Evolutionary conservation across 2,113 vertebrate species (phyloP), one percentile per base, ranked within the genome.

Genomic region (Sarotherodon lohbergeri): DNA sequence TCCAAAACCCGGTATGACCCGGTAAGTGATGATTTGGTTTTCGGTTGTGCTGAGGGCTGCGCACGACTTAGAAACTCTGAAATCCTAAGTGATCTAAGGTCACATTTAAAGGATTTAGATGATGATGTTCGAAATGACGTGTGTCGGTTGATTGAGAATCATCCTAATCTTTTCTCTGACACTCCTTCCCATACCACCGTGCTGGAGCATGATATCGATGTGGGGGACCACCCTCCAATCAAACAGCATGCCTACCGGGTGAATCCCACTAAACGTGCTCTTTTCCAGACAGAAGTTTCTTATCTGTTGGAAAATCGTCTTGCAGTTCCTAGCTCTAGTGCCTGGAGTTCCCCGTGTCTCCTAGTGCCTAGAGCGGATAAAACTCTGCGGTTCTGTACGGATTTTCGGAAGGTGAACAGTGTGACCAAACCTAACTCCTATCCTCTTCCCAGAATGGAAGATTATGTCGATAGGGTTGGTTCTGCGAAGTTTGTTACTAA

Each of bases 261-360:
- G 27, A 66, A 66, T 19, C 32, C 34, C 10, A 22, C 19, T 19
- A 48, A 66, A 66, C 0, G 34, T 4, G 34, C 6, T 2, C 7
- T 39, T 36, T 34, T 66, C 34, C 61, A n/a, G 10, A 0, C 6
- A 39, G 34, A 66, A 1, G 0, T 66, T 5, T 22, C 39, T 9
- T 4, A 0, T 16, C 5, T 1, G 2, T 9, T 78, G 41, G 71
- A 78, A 17, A 78, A 50, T 32, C 5, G 9, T 16, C 9, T 78
- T 17, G 24, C 16, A 9, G 24, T 29, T 8, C 71, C 43, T 9
- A 29, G 24, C 9, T 76, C 1, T 2, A 78, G 71, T 19, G 9
- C 16, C 1, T 39, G 19, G 61, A 66, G 19, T 39, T 0, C 4
- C 55, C 0, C 9, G 1, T 78, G 27, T 5, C 13, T 50, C 14